Evolutionary conservation across 2,113 vertebrate species (phyloP).

Genomic region (Phycodurus eques): DNA sequence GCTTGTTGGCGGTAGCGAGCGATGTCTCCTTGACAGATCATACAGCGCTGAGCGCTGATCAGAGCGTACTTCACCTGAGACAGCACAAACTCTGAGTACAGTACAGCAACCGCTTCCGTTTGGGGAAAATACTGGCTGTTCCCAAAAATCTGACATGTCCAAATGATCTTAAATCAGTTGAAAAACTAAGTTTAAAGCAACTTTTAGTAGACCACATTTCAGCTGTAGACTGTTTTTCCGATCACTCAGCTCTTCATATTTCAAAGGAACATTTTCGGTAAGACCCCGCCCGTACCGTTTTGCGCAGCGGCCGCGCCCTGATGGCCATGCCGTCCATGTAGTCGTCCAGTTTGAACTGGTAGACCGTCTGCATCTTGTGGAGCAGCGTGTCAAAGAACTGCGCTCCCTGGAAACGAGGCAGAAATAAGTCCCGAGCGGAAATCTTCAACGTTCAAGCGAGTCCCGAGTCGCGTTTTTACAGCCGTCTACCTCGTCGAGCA

Average conservation of each 20-base stretch:
- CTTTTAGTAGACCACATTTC: no score
- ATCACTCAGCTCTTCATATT: not conserved
- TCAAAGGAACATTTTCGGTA: not conserved
- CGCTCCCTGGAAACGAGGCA: constrained; percentile 78
- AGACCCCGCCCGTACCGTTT: constrained; percentile 75
- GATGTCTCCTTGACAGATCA: constrained; percentile 98
- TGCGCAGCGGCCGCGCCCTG: constrained; percentile 87
- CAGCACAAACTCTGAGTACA: no score
- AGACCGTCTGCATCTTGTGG: constrained; percentile 90
- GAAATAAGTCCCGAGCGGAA: not conserved
- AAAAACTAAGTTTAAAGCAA: no score
- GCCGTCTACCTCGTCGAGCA: constrained; percentile 86
- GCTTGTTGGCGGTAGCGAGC: constrained; percentile 95
- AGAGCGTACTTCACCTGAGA: constrained; percentile 95
- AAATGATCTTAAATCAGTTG: no score
- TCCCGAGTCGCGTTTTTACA: not conserved
- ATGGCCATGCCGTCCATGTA: constrained; percentile 97
- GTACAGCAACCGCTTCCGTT: no score
- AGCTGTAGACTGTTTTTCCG: no score
- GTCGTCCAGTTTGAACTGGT: constrained; percentile 92
- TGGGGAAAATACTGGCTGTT: no score
- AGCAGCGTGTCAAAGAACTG: constrained; percentile 90
- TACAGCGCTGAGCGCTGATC: constrained; percentile 93
- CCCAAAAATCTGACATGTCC: no score
- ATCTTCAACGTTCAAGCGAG: no score